Base-by-base conservation (phyloP, 1,140 invertebrate genomes). In the Brevipalpus yothersi region DNA sequence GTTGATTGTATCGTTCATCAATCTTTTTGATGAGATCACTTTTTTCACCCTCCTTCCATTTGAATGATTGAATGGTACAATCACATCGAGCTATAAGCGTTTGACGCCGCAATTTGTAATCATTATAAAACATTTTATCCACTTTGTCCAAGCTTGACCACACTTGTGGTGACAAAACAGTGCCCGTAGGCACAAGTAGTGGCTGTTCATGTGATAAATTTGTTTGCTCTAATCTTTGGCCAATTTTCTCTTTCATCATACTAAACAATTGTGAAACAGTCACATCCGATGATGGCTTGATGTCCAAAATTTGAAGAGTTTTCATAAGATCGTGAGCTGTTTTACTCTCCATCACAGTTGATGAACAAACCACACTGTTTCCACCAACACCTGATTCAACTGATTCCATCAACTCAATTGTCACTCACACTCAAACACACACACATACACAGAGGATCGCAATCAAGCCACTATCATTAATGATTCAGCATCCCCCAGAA, bases 61-160 rank as follows among this genome's bases (percentile, higher is more conserved):
- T 68, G 72, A 94, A 95, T 23, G 88, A 93, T 71, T 90, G 85
- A 66, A 95, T 79, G 4, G 91, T 96, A 45, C 91, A 89, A 73
- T 95, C 90, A 49, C 94, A 71, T 56, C 92, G 75, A 61, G 87
- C 90, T 1, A 93, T 71, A 63, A 95, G 77, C 77, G 90, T 87
- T 68, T 92, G 82, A 59, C 87, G 73, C 60, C 90, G 72, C 47
- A 86, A 75, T 67, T 77, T 76, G 68, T 91, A 95, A 67, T 95
- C 91, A 9, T 53, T 17, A 15, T n/a, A 13, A 11, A 63, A 51
- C 17, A 17, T 1, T 21, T 54, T 47, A 55, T 63, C 41, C 7
- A 59, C 12, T 19, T 15, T 15, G 13, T 62, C 39, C 19, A 63
- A 47, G 41, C 15, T 21, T 9, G 43, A 47, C 62, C 62, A 63